These are phyloP conservation scores for Zootermopsis nevadensis DNA, from an alignment of 2,888 invertebrate genomes.

Conservation along the genomic window DNA sequence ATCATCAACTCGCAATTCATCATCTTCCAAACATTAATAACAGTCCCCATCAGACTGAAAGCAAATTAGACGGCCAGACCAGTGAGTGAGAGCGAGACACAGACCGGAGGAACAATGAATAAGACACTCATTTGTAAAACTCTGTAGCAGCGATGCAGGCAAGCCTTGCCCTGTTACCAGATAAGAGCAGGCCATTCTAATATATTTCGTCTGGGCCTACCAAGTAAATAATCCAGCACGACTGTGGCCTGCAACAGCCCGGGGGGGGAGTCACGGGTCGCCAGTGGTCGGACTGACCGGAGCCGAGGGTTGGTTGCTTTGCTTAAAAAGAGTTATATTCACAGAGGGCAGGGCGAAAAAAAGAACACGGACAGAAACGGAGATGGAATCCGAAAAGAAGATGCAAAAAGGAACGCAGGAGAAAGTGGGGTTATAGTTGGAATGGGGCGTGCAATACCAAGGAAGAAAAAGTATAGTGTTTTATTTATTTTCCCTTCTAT, in stretches of 20 bases:
- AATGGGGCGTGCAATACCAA: slow-evolving; percentile 36
- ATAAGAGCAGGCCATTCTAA: not conserved
- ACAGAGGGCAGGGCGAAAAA: not conserved
- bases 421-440: slow-evolving; percentile 2
- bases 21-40: too few relatives aligned
- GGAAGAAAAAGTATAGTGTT: slow-evolving; percentile 2
- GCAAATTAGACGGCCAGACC: too few relatives aligned
- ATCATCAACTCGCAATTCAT: too few relatives aligned
- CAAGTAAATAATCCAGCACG: slow-evolving; percentile 7
- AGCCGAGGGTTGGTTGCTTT: not conserved
- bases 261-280: not conserved
- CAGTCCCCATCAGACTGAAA: too few relatives aligned
- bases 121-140: not conserved
- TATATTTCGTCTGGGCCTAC: slow-evolving; percentile 28
- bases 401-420: slow-evolving; percentile 19
- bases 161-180: slow-evolving; percentile 6
- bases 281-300: not conserved
- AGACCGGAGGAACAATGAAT: not conserved
- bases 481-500: slow-evolving; percentile 14
- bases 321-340: not conserved
- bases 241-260: not conserved
- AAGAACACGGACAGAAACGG: not conserved
- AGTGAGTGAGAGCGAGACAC: not conserved
- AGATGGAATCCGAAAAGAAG: slow-evolving; percentile 35
- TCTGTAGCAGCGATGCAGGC: not conserved